phyloP scores from a whole-genome alignment of 2,888 invertebrate genomes.

The Osmoderma eremita region DNA sequence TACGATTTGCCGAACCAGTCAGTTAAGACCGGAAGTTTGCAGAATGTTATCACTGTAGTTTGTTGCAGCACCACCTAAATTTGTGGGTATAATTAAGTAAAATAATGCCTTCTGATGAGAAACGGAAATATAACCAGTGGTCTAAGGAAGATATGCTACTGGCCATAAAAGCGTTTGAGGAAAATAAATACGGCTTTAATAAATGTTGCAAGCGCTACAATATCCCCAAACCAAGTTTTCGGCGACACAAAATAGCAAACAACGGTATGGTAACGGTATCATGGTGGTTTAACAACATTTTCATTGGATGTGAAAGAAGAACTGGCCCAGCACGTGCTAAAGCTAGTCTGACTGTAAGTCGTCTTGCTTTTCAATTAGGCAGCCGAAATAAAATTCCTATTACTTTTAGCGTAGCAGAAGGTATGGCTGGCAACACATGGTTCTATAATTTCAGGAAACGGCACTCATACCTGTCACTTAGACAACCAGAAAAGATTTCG shows the following conservation, averaged over 20 bases:
- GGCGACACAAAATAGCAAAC: constrained; percentile 45
- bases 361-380: constrained; percentile 43
- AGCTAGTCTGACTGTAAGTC: constrained; percentile 25
- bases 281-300: constrained; percentile 38
- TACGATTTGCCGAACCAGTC: constrained; percentile 8
- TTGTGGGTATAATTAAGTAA: constrained; percentile 10
- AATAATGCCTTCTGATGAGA: constrained; percentile 12
- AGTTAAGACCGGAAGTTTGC: constrained; percentile 3
- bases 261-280: constrained; percentile 28
- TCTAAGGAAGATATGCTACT: constrained; percentile 40
- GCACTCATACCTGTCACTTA: constrained; percentile 9
- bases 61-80: constrained; percentile 3
- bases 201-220: constrained; percentile 39
- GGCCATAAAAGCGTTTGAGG: constrained; percentile 39
- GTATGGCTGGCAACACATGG: constrained; percentile 39
- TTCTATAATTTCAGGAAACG: constrained; percentile 37
- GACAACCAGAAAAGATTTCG: constrained; percentile 16
- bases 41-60: constrained; percentile 9
- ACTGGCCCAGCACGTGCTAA: constrained; percentile 44
- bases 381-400: constrained; percentile 37
- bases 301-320: constrained; percentile 42
- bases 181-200: constrained; percentile 33
- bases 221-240: constrained; percentile 45
- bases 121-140: constrained; percentile 40
- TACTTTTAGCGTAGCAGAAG: constrained; percentile 40